Conservation (phyloP, 2,888 invertebrate genomes). For the Nesidiocoris tenuis region DNA sequence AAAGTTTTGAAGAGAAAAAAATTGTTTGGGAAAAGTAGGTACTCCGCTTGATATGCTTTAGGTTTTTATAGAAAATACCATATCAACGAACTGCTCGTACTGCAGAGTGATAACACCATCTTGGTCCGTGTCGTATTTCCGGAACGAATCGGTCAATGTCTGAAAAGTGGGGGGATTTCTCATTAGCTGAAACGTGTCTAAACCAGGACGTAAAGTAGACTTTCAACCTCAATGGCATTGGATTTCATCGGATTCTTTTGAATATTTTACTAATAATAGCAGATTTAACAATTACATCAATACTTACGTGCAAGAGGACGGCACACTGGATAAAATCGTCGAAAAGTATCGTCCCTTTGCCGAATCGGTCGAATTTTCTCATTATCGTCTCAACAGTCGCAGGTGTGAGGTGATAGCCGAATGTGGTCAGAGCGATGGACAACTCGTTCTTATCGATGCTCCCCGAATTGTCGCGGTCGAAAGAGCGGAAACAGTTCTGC, state of each 20-base stretch:
- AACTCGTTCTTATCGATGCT: conserved; percentile 89
- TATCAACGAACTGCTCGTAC: conserved; percentile 91
- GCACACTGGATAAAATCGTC: conserved; percentile 99
- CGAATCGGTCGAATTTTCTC: conserved; percentile 90
- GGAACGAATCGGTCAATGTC: conserved; percentile 86
- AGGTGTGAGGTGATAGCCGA: conserved; percentile 86
- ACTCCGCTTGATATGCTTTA: no score
- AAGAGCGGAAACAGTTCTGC: conserved; percentile 92
- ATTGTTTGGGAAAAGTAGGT: no score
- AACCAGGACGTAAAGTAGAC: no score
- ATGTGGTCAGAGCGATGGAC: conserved; percentile 84
- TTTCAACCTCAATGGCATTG: no score
- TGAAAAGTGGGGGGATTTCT: conserved; percentile 64
- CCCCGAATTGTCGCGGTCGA: conserved; percentile 89
- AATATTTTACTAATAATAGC: no score
- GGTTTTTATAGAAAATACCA: conserved; percentile 63
- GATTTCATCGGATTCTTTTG: no score
- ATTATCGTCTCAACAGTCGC: conserved; percentile 76
- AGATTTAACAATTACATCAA: conserved; percentile 23
- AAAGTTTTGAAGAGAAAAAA: no score
- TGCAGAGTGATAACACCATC: conserved; percentile 94
- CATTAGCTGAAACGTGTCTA: no score
- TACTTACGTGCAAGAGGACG: conserved; percentile 85
- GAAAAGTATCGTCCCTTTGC: conserved; percentile 87
- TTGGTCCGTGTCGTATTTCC: conserved; percentile 84